These are phyloP conservation scores for Watsonalla cultraria DNA, from an alignment of 2,888 invertebrate species.

Conservation along the genomic window DNA sequence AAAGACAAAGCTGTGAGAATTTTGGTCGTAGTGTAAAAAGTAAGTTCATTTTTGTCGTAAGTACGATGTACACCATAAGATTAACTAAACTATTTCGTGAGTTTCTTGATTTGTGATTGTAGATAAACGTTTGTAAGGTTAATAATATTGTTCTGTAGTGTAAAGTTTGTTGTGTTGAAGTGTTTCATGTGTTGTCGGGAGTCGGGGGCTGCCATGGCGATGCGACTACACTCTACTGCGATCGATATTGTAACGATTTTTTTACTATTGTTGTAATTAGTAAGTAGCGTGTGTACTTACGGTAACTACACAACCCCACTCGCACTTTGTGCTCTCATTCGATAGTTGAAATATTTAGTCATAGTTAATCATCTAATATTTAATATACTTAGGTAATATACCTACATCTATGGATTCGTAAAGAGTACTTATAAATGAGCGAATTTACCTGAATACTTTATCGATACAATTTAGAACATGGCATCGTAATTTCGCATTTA, in stretches of 20 bases:
- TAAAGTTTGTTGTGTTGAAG: constrained; percentile 13
- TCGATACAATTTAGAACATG: not conserved
- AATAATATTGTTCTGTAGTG: constrained; percentile 21
- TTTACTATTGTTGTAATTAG: constrained; percentile 11
- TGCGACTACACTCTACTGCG: constrained; percentile 4
- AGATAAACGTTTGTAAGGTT: constrained; percentile 36
- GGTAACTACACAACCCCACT: constrained; percentile 2
- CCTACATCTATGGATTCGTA: no score
- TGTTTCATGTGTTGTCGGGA: constrained; percentile 10
- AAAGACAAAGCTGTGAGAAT: constrained; percentile 80
- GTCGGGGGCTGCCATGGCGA: constrained; percentile 8
- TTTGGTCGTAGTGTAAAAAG: constrained; percentile 74
- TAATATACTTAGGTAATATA: no score
- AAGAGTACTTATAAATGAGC: not conserved
- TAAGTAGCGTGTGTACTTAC: constrained; percentile 5
- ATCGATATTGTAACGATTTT: constrained; percentile 22
- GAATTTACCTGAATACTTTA: not conserved
- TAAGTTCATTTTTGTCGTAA: constrained; percentile 69
- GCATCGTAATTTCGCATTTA: not conserved
- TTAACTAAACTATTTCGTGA: constrained; percentile 37
- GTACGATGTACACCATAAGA: constrained; percentile 41
- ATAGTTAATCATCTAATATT: no score
- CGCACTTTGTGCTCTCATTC: not conserved
- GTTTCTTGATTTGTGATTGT: constrained; percentile 45
- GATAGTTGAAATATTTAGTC: not conserved